Evolutionary conservation across 2,113 vertebrate species (phyloP).

Genomic region (Dunckerocampus dactyliophorus): DNA sequence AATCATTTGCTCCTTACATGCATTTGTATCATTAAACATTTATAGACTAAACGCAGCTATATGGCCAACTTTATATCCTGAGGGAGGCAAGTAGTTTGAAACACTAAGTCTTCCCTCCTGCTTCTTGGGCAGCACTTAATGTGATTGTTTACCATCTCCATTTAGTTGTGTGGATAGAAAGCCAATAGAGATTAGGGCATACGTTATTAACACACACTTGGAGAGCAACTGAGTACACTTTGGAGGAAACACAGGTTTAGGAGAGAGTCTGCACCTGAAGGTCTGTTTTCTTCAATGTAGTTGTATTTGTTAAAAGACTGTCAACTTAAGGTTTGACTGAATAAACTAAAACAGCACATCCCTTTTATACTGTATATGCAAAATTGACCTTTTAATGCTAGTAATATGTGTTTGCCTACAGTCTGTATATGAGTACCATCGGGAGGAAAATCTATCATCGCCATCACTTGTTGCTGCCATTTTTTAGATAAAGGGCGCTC

Average conservation of each 20-base stretch:
- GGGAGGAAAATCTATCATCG: no score
- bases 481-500: no score
- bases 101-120: constrained; percentile 44
- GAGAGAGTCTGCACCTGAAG: no score
- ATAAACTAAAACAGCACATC: no score
- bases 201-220: constrained; percentile 50
- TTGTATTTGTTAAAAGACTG: no score
- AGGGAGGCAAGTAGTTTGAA: constrained; percentile 30
- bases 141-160: constrained; percentile 60
- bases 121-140: constrained; percentile 36
- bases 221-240: constrained; percentile 41
- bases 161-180: constrained; percentile 48
- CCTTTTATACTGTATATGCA: no score
- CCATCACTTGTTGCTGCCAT: no score
- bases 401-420: no score
- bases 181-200: constrained; percentile 49
- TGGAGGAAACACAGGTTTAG: constrained; percentile 11
- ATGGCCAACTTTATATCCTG: constrained; percentile 36
- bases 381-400: no score
- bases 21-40: constrained; percentile 35
- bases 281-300: no score
- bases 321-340: no score
- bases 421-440: no score
- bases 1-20: constrained; percentile 17
- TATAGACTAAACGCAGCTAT: constrained; percentile 20